Conservation (phyloP, 1,140 invertebrate genomes). For the Wiebesia pumilae region DNA sequence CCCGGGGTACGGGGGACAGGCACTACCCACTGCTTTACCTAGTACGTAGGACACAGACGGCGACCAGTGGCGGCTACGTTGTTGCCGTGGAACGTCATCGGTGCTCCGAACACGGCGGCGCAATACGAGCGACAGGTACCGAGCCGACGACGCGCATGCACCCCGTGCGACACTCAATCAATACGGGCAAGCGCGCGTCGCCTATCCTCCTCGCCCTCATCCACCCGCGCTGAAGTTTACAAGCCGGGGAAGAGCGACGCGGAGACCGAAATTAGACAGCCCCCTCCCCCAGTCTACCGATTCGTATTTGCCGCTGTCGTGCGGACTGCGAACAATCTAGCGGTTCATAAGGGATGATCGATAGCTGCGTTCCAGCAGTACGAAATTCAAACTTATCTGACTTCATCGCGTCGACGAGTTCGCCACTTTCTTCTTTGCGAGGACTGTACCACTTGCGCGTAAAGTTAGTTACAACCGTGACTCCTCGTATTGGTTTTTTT, state of each 20-base stretch:
- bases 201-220: not conserved
- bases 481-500: not conserved
- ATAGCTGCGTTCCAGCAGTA: not conserved
- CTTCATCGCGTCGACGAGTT: no score
- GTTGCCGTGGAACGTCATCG: not conserved
- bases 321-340: not conserved
- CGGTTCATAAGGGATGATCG: not conserved
- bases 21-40: not conserved
- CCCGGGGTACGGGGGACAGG: no score
- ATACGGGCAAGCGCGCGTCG: not conserved
- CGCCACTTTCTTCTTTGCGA: not conserved
- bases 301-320: not conserved
- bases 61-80: not conserved
- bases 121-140: not conserved
- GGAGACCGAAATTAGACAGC: not conserved
- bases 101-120: not conserved
- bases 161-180: not conserved
- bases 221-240: not conserved
- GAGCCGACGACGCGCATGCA: not conserved
- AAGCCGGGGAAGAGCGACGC: not conserved
- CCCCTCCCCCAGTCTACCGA: no score
- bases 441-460: not conserved
- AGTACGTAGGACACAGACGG: not conserved
- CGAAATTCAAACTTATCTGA: not conserved
- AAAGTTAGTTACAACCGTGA: no score